Percentiles rank a stretch among this genome's conserved stretches.
Evolutionary conservation across 2,888 invertebrate genomes (phyloP).

Genomic region (Ptilodon capucinus): DNA sequence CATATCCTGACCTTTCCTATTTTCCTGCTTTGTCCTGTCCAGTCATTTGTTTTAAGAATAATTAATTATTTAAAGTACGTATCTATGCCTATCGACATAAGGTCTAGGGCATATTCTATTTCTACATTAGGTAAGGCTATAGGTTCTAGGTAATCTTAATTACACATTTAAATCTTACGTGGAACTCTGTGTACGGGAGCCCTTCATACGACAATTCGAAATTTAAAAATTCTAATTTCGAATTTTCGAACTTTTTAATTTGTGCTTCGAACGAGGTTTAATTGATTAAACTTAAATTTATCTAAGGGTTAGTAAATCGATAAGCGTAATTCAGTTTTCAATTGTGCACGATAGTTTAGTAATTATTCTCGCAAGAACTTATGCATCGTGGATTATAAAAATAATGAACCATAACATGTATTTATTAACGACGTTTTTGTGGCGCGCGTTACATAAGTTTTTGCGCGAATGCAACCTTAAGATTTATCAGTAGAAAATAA

Average conservation of each 20-base stretch:
- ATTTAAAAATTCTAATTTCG: neutral
- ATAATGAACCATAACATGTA: neutral
- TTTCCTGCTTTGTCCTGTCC: neutral
- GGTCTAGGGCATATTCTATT: slow-evolving; percentile 15
- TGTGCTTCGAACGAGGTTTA: neutral
- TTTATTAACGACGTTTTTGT: neutral
- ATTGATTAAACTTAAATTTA: slow-evolving; percentile 13
- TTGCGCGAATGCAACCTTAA: slow-evolving; percentile 19
- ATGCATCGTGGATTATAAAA: neutral
- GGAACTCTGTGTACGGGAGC: neutral
- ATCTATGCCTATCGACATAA: neutral
- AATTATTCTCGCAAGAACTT: neutral
- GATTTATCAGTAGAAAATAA: slow-evolving; percentile 61
- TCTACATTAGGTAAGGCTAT: slow-evolving; percentile 35
- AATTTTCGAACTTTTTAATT: neutral
- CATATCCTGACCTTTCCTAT: no score
- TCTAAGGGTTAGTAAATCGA: slow-evolving; percentile 62
- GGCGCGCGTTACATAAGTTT: neutral
- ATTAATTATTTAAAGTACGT: neutral
- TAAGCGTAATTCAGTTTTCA: slow-evolving; percentile 72
- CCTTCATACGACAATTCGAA: neutral
- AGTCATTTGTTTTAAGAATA: neutral
- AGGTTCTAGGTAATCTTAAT: slow-evolving; percentile 18
- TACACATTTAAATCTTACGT: slow-evolving; percentile 5
- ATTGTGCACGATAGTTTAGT: slow-evolving; percentile 54